A percentile compares a stretch with the other conserved stretches of the same genome.
Evolutionary conservation across 2,797 vertebrate species (phyloP).

Genomic region (Mormyrus proboscirostris): DNA sequence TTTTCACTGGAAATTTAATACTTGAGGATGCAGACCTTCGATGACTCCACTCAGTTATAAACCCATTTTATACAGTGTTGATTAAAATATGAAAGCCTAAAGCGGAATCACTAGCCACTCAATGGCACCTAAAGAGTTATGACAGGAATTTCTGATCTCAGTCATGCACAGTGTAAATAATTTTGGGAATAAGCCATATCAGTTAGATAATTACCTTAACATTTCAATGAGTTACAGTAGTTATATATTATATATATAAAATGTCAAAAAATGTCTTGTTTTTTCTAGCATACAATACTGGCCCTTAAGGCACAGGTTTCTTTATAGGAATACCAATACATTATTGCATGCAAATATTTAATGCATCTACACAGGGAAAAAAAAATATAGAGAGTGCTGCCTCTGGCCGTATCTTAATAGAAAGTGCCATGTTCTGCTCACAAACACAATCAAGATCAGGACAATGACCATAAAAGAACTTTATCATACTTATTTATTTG

Average conservation of each 20-base stretch:
- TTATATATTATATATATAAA: background rate
- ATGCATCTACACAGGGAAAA: background rate
- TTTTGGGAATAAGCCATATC: background rate
- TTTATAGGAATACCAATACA: background rate
- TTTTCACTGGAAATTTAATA: background rate
- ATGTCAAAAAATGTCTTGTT: background rate
- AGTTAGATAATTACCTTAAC: background rate
- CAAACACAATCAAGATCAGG: background rate
- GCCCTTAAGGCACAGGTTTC: background rate
- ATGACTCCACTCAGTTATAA: background rate
- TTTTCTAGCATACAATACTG: background rate
- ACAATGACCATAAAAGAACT: background rate
- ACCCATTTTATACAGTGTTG: background rate
- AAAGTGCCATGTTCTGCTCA: background rate
- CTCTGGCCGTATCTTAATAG: background rate
- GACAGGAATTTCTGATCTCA: slow-evolving; percentile 5
- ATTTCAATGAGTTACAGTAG: background rate
- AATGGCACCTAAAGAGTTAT: background rate
- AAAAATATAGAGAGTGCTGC: background rate
- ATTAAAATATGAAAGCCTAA: background rate
- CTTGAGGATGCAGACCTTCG: background rate
- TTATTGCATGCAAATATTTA: background rate
- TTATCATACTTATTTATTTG: background rate
- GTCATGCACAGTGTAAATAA: background rate
- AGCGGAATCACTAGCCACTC: background rate